Evolutionary conservation across 2,888 invertebrate species (phyloP), one percentile per base, ranked within the genome.

Genomic region (Conus canariensis): DNA sequence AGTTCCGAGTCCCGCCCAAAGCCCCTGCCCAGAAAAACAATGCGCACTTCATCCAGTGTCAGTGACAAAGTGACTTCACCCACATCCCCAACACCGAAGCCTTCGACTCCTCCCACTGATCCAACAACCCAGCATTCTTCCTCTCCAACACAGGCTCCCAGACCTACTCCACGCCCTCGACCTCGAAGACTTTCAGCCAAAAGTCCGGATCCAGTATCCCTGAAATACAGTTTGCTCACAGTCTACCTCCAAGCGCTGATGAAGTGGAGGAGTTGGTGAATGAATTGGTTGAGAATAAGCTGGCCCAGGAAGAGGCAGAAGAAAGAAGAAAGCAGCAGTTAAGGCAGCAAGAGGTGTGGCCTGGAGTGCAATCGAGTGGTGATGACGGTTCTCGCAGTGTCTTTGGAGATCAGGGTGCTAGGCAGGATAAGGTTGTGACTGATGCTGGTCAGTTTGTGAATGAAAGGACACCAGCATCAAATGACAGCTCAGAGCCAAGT

Each of bases 231-330:
- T 83, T 70, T n/a, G 74, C 45, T 10, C 67, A 70, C 8, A 74
- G 25, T n/a, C 16, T 87, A 56, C 87, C 87, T n/a, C 87, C 87
- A 22, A 87, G 74, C n/a, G 87, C 87, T 58, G 88, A 88, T 70
- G 89, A 89, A 59, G 85, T 85, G 45, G 89, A 89, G 59, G 60
- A 70, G 30, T 70, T 77, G 45, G 82, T 85, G 85, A 89, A 67
- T 56, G 77, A 70, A 14, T 58, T 82, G 89, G 86, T 85, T 22
- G 14, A 19, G 77, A 85, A 25, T 22, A 67, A 85, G 58, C 6
- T 77, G 60, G 89, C 59, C n/a, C n/a, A 58, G 56, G 85, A 85
- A 25, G 89, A 89, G 60, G 30, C 22, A 30, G 74, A 85, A 16
- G 56, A 85, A 12, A 58, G n/a, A 22, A 45, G 56, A 30, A 22